Conservation (phyloP, 92 coral and sea anemone genomes). For the Umimayanthus kanabou region DNA sequence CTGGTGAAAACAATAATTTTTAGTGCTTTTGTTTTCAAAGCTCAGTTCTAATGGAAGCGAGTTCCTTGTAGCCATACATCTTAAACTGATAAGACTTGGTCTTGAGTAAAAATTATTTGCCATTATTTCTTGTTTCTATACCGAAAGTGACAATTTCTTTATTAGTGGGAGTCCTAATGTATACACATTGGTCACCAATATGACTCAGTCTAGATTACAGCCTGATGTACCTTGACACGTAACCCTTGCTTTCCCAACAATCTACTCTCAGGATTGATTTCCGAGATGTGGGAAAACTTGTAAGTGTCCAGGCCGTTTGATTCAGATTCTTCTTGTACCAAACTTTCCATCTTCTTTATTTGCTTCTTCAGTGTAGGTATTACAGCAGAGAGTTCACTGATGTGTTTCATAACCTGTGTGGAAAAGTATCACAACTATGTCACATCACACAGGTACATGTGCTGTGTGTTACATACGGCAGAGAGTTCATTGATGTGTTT, state of each 20-base stretch:
- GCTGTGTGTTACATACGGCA: neutral
- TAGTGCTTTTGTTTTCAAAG: neutral
- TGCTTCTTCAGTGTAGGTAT: constrained; percentile 81
- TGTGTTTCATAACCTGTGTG: constrained; percentile 75
- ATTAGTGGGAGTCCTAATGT: no score
- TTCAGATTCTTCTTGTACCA: constrained; percentile 56
- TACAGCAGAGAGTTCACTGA: constrained; percentile 70
- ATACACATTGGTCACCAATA: neutral
- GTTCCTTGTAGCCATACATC: no score
- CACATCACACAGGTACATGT: neutral
- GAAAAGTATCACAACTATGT: neutral
- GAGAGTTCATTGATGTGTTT: no score
- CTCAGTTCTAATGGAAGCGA: no score
- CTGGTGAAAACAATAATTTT: constrained; percentile 37
- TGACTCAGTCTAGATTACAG: neutral
- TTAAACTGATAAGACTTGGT: no score
- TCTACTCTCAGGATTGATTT: constrained; percentile 85
- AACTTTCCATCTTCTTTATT: constrained; percentile 47
- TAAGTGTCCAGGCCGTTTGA: constrained; percentile 66
- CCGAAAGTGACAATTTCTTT: no score
- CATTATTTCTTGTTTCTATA: no score
- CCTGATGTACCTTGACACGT: constrained; percentile 71
- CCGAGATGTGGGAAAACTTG: constrained; percentile 84
- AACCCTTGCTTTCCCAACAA: constrained; percentile 90
- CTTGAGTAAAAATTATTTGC: neutral